phyloP scores from a whole-genome alignment of 2,888 invertebrate genomes.

The Drosophila emarginata region DNA sequence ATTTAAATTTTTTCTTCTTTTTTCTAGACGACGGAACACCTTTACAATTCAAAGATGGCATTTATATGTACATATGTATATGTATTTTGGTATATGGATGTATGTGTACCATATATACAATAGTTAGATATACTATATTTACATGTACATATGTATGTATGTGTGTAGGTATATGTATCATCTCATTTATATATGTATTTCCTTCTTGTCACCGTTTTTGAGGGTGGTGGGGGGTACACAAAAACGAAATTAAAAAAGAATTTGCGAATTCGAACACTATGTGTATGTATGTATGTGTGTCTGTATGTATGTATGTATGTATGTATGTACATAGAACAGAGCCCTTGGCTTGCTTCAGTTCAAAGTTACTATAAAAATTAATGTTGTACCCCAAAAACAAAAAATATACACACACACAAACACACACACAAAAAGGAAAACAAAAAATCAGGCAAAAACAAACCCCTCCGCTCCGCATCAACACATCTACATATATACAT shows the following conservation, averaged over 20 bases:
- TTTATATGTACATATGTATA: background rate
- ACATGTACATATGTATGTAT: background rate
- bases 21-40: conserved; percentile 1
- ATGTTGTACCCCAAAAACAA: conserved; percentile 14
- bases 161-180: background rate
- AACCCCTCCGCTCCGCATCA: conserved; percentile 10
- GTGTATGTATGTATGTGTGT: background rate
- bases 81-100: too few species aligned
- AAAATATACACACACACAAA: background rate
- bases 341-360: conserved; percentile 5
- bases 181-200: conserved; percentile 23
- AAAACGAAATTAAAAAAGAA: conserved; percentile 7
- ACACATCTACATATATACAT: conserved; percentile 6
- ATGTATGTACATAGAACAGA: background rate
- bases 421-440: conserved; percentile 10
- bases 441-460: conserved; percentile 15
- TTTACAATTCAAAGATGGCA: conserved; percentile 3
- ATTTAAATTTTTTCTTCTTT: background rate
- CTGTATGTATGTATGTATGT: background rate
- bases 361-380: conserved; percentile 9
- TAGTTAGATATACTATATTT: too few species aligned
- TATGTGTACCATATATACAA: background rate
- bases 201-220: background rate
- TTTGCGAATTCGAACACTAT: conserved; percentile 4
- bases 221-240: background rate